Conservation (phyloP, 2,113 vertebrate genomes). For the Cyrtonyx montezumae region DNA sequence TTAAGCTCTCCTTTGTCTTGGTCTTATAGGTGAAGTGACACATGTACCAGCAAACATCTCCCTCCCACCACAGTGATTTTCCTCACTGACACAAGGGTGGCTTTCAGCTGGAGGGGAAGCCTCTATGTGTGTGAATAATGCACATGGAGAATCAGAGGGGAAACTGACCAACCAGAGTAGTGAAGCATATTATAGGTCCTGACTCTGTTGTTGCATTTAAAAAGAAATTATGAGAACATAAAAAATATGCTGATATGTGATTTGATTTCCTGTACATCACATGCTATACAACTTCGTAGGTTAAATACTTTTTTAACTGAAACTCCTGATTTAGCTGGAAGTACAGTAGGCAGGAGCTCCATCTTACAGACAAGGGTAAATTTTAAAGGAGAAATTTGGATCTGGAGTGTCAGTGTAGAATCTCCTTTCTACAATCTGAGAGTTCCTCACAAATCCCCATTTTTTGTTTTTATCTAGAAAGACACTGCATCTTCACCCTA, state of each 20-base stretch:
- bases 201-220: not conserved
- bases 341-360: not conserved
- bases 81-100: not conserved
- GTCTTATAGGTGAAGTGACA: not conserved
- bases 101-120: not conserved
- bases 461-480: not conserved
- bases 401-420: not conserved
- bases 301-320: not conserved
- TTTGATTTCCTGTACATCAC: not conserved
- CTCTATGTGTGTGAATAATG: not conserved
- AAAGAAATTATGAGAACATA: not conserved
- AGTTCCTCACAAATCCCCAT: not conserved
- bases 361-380: fast-evolving
- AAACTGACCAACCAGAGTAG: not conserved
- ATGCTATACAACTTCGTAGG: not conserved
- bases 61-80: not conserved
- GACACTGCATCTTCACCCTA: not conserved
- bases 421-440: not conserved
- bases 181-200: not conserved
- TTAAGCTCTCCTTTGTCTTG: not conserved
- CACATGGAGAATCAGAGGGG: fast-evolving
- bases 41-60: fast-evolving
- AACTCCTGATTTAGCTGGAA: not conserved
- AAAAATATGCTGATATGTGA: not conserved
- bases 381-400: not conserved